Conservation (phyloP, 2,888 invertebrate genomes). For the Drosophila histrio region DNA sequence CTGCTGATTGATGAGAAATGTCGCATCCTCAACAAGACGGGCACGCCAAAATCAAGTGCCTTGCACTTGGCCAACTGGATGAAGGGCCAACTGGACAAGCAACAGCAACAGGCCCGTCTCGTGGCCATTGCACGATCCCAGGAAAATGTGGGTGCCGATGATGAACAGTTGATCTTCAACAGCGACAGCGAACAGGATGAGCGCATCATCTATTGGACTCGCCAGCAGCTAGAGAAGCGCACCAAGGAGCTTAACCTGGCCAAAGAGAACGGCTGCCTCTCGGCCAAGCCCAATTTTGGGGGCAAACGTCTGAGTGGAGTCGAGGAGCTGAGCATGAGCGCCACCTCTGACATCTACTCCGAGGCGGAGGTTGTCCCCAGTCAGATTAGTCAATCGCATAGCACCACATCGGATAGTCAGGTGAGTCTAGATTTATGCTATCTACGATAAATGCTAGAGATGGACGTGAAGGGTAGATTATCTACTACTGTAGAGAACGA, state of each 20-base stretch:
- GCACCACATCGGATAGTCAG: conserved; percentile 91
- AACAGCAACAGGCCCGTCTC: conserved; percentile 84
- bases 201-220: conserved; percentile 87
- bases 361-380: conserved; percentile 73
- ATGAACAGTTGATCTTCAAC: conserved; percentile 76
- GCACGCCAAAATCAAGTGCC: conserved; percentile 89
- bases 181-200: conserved; percentile 82
- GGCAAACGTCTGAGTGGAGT: conserved; percentile 83
- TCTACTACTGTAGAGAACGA: neutral
- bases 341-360: conserved; percentile 79
- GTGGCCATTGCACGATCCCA: conserved; percentile 77
- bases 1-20: conserved; percentile 88
- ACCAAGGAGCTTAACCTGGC: conserved; percentile 89
- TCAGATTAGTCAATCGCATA: conserved; percentile 88
- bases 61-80: conserved; percentile 92
- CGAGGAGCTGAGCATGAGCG: conserved; percentile 85
- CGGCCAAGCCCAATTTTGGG: conserved; percentile 74
- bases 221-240: conserved; percentile 89
- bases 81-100: conserved; percentile 89
- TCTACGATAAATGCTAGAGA: neutral
- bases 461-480: neutral
- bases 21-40: conserved; percentile 87
- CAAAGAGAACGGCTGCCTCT: conserved; percentile 83
- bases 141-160: conserved; percentile 82
- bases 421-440: conserved; percentile 83